Evolutionary conservation across 2,888 invertebrate species (phyloP), one percentile per base, ranked within the genome.

Genomic region (Scaeva pyrastri): DNA sequence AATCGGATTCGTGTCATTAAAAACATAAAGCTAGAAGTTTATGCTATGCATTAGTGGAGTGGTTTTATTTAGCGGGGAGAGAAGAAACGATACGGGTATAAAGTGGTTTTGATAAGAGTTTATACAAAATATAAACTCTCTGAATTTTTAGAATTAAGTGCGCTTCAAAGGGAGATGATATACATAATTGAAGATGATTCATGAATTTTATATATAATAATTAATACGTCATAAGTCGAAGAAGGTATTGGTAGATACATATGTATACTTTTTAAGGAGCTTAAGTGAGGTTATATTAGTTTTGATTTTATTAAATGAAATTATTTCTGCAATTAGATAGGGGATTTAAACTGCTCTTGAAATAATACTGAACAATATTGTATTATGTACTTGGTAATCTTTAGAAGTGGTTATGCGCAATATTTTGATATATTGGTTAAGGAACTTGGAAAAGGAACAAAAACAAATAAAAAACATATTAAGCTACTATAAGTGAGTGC

Each of bases 1-100:
- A 77, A 77, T 77, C 77, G 60, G 72, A 72, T 79, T 66, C 58
- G 45, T 41, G 72, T 71, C 58, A 43, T 77, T 71, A 60, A 62
- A 21, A 71, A 23, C 19, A n/a, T 77, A 43, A 60, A 70, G 19
- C 52, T 41, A 43, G 21, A 52, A 36, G 52, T 71, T 76, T 70
- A 68, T 50, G 68, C 6, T 41, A 19, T 76, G 12, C 68, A 60
- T 76, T 60, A 31, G 31, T 52, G 36, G 12, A 31, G 31, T 31
- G 8, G 8, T n/a, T n/a, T n/a, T n/a, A n/a, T n/a, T n/a, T n/a
- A 4, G 31, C 5, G 0, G 1, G 31, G 6, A 31, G 8, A 31
- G 2, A 1, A 31, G 31, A 5, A 31, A 8, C 6, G 31, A 7
- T 10, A 12, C 23, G 26, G 26, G 19, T 11, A 11, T 64, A 45